A percentile compares a stretch with the other conserved stretches of the same genome.
These are phyloP conservation scores for Lissocephala sabroskyi DNA, from an alignment of 2,888 invertebrate species.

Conservation along the genomic window DNA sequence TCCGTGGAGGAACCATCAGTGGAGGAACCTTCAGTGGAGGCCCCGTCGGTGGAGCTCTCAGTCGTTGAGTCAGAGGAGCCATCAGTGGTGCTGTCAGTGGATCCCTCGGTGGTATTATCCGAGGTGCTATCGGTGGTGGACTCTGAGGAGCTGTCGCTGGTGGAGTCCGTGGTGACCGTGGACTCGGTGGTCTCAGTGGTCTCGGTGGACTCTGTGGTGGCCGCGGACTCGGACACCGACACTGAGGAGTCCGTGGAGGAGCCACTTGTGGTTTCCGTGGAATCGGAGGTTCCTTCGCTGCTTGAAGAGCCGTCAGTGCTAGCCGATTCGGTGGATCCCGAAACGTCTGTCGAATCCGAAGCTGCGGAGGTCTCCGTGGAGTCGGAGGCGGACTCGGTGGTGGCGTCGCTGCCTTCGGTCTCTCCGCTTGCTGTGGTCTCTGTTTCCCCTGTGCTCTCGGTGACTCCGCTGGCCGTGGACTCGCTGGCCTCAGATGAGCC, in stretches of 20 bases:
- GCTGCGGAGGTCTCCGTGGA: no score
- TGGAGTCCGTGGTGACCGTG: constrained; percentile 26
- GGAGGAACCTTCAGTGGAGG: constrained; percentile 23
- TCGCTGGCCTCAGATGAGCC: constrained; percentile 11
- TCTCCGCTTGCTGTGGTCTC: no score
- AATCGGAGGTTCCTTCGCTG: constrained; percentile 26
- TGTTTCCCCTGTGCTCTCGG: no score
- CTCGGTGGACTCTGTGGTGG: constrained; percentile 13
- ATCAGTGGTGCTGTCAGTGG: constrained; percentile 17
- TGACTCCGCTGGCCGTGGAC: no score
- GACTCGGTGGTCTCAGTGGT: constrained; percentile 31
- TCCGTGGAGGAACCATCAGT: constrained; percentile 3
- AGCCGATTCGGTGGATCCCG: constrained; percentile 29
- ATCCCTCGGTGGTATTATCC: constrained; percentile 20
- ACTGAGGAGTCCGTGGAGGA: constrained; percentile 3
- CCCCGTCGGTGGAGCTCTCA: constrained; percentile 10
- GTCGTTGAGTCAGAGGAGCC: constrained; percentile 21
- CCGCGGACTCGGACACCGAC: constrained; percentile 5
- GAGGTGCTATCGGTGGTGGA: constrained; percentile 8
- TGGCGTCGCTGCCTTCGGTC: no score
- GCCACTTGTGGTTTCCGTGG: constrained; percentile 18
- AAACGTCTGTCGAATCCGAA: no score
- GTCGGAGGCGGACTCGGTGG: no score
- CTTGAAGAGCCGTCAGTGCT: no score
- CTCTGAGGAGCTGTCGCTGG: constrained; percentile 25